These are phyloP conservation scores for Babylonia areolata DNA, from an alignment of 1,140 invertebrate species.

Conservation along the genomic window DNA sequence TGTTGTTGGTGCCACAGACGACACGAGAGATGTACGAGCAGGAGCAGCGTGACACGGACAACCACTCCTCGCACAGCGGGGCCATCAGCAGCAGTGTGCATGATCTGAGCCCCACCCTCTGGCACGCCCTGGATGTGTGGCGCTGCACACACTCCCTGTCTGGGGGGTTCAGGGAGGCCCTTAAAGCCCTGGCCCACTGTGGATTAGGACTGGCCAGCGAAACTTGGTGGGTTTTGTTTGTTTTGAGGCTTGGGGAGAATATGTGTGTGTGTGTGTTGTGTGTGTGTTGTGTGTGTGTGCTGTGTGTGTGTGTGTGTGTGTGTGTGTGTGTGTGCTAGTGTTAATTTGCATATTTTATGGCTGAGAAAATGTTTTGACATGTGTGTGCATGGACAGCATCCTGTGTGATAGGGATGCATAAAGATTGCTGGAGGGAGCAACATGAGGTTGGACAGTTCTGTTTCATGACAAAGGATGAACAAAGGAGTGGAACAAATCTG, in stretches of 20 bases:
- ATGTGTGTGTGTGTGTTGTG: background rate
- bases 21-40: slow-evolving; percentile 45
- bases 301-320: background rate
- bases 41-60: slow-evolving; percentile 40
- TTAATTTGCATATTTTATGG: no score
- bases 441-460: no score
- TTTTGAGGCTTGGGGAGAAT: background rate
- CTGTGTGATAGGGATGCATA: no score
- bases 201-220: slow-evolving; percentile 70
- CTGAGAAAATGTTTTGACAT: no score
- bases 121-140: slow-evolving; percentile 76
- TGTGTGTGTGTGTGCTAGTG: background rate
- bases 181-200: slow-evolving; percentile 68
- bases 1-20: slow-evolving; percentile 31
- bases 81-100: slow-evolving; percentile 74
- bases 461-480: no score
- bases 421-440: no score
- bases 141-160: slow-evolving; percentile 67
- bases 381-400: no score
- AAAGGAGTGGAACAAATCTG: no score
- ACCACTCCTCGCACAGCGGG: slow-evolving; percentile 56
- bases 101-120: slow-evolving; percentile 74
- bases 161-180: slow-evolving; percentile 64
- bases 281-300: background rate
- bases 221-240: slow-evolving; percentile 65